Base-by-base conservation (phyloP, 2,113 vertebrate species). In the Syngnathoides biaculeatus region DNA sequence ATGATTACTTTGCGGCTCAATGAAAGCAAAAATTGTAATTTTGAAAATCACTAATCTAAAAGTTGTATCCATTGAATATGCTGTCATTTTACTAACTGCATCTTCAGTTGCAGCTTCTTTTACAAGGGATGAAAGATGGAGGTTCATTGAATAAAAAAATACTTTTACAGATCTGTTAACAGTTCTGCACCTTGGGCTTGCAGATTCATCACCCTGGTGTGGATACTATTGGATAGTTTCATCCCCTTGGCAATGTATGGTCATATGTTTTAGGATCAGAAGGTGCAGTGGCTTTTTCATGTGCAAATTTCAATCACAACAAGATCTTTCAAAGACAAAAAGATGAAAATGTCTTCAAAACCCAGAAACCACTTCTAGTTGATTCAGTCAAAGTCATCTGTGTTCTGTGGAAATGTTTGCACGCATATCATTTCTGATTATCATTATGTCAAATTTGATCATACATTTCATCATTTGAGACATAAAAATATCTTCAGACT, bases 41-140 rank as follows among this genome's bases (percentile, higher is more conserved):
- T 68, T 69, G 81, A 83, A 83, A 87, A 87, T 77, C 82, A 85
- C 85, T 81, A 84, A 85, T 84, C 79, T 72, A 72, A 75, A 14
- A 68, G 39, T 70, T 65, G 56, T 72, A 89, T 90, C 74, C 63
- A 59, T 43, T 85, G 79, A 87, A 84, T 50, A 42, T 71, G 70
- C 68, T 85, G 89, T 80, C 77, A 86, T 89, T 90, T 75, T 84
- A 64, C 74, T 64, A 78, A 62, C 72, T 77, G 78, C 69, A 68
- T 79, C 71, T 83, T 67, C 64, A 48, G 55, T 55, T 73, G 63
- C 73, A 42, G 58, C 72, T 57, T 57, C 7, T 57, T 57, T 30
- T 57, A 57, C 26, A 2, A 30, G 26, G 30, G 53, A 71, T 61
- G 62, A 74, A 78, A 84, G 79, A 70, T 66, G 76, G 64, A 70